phyloP scores from a whole-genome alignment of 2,113 vertebrate species.

The Epinephelus lanceolatus region DNA sequence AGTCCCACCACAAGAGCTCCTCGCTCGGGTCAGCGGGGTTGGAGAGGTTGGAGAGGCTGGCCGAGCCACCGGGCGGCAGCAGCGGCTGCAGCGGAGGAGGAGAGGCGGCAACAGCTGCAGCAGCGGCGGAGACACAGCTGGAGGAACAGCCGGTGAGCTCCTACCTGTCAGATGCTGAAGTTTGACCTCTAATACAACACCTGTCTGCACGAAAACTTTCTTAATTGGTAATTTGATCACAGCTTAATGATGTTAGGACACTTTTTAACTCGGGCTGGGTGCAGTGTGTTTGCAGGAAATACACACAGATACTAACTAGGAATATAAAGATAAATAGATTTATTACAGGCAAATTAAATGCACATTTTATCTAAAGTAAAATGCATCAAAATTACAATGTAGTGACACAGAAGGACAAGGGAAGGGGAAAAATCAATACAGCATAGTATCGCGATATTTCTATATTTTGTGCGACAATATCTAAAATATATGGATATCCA shows the following conservation, averaged over 20 bases:
- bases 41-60: constrained; percentile 70
- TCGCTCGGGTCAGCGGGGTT: constrained; percentile 71
- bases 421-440: too few relatives aligned
- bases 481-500: too few relatives aligned
- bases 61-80: constrained; percentile 19
- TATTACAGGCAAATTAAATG: too few relatives aligned
- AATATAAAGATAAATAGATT: too few relatives aligned
- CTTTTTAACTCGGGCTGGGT: too few relatives aligned
- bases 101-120: constrained; percentile 27
- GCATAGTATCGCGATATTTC: too few relatives aligned
- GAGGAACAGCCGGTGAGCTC: constrained; percentile 54
- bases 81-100: neutral
- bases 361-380: too few relatives aligned
- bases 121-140: constrained; percentile 15
- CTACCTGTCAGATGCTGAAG: neutral
- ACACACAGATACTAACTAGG: too few relatives aligned
- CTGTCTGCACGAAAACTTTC: neutral
- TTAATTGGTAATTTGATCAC: neutral
- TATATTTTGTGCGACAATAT: too few relatives aligned
- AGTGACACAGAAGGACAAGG: too few relatives aligned
- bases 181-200: neutral
- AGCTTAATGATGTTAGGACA: neutral
- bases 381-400: too few relatives aligned
- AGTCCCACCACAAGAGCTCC: constrained; percentile 90
- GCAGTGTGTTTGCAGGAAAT: too few relatives aligned